Evolutionary conservation across 2,113 vertebrate genomes (phyloP), one percentile per base, ranked within the genome.

Genomic region (Bubo bubo): DNA sequence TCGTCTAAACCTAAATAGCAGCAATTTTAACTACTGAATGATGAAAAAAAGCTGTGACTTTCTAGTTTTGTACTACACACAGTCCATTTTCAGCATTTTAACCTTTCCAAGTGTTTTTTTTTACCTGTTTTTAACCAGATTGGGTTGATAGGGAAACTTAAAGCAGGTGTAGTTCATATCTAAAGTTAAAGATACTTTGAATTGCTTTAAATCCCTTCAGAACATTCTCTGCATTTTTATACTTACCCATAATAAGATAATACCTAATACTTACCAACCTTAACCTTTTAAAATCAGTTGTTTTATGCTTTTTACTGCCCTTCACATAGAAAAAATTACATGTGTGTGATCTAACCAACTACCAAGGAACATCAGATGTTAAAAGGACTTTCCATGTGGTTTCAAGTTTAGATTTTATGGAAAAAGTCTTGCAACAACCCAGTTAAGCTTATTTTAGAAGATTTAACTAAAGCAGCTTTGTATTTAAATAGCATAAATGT

Each of bases 391-490:
- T 93, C 26, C n/a, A 49, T 14, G 17, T 71, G 49, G 21, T 79
- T 92, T 82, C 58, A 82, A 91, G 55, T 13, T 79, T 6, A 86
- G 62, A 49, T 76, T 92, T 82, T 41, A 90, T 12, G 3, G 11
- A 32, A 76, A 26, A 39, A 71, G 13, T 49, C 62, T 70, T 66
- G 15, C 66, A 95, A 88, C 73, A 90, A 88, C 53, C 39, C 71
- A 90, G 53, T 60, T 90, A 92, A 79, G 71, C 77, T 95, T 88
- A 90, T 91, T 96, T 93, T 76, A 58, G 74, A 79, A 90, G 73
- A 62, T 37, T 94, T 95, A 95, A 90, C 52, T 45, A 68, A 62
- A 95, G 63, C 87, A 94, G 88, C 71, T 96, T 93, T 90, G 34
- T 52, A 85, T 85, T 96, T 91, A 82, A 93, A 90, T 79, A 93